A percentile compares a stretch with the other conserved stretches of the same genome.
Conservation (phyloP, 2,888 invertebrate genomes). For the Monopis laevigella region DNA sequence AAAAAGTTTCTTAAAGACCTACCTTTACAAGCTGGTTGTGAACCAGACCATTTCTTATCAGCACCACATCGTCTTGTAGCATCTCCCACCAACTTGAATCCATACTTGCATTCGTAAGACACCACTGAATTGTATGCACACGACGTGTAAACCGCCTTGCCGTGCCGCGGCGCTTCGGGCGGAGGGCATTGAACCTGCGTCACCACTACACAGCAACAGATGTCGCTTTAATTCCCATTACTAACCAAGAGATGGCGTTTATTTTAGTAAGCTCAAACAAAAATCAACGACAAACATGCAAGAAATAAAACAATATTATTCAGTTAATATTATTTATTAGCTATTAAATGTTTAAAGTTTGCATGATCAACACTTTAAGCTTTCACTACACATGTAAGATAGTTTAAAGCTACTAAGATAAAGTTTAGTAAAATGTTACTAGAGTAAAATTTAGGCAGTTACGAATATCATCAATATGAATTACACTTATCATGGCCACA, state of each 20-base stretch:
- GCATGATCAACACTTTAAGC: too few species aligned
- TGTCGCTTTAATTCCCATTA: background rate
- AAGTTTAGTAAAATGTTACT: too few species aligned
- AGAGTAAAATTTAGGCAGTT: too few species aligned
- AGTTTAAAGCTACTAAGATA: too few species aligned
- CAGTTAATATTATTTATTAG: too few species aligned
- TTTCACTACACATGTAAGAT: too few species aligned
- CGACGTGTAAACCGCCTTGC: slow-evolving; percentile 91
- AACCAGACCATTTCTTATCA: slow-evolving; percentile 94
- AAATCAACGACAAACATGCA: too few species aligned
- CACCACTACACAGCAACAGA: slow-evolving; percentile 70
- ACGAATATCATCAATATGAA: slow-evolving; percentile 28
- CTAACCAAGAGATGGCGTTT: too few species aligned
- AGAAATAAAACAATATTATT: too few species aligned
- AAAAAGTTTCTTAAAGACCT: too few species aligned
- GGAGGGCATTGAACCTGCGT: slow-evolving; percentile 94
- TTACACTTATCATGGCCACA: slow-evolving; percentile 52
- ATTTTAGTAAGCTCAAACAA: too few species aligned
- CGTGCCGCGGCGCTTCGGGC: slow-evolving; percentile 91
- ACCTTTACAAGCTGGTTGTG: slow-evolving; percentile 94
- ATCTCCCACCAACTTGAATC: slow-evolving; percentile 90
- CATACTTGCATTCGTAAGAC: slow-evolving; percentile 95
- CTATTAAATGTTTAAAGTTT: too few species aligned
- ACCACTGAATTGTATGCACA: slow-evolving; percentile 95
- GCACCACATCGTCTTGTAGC: slow-evolving; percentile 92